Evolutionary conservation across 2,113 vertebrate genomes (phyloP), one percentile per base, ranked within the genome.

Genomic region (Pteropus alecto): DNA sequence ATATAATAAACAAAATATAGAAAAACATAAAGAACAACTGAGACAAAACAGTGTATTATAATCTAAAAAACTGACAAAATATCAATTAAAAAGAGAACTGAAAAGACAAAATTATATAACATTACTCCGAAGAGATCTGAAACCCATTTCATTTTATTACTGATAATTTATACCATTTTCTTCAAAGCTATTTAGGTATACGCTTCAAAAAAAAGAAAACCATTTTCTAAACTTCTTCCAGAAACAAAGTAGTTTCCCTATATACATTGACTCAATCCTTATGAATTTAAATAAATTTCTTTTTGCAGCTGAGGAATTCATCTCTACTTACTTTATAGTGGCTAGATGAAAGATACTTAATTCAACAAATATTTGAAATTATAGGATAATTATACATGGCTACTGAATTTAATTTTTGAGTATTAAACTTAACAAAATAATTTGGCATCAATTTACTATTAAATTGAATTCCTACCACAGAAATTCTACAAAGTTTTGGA

Each of bases 81-180:
- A 74, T 89, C n/a, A 82, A 28, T 46, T 54, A 33, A 91, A 82
- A n/a, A 41, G 46, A 87, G 7, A 48, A 74, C 6, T 71, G 21
- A 90, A 77, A 35, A 76, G 28, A 82, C 22, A 84, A 78, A 77
- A 63, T 24, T 41, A 67, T 2, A 41, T 54, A 94, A 51, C 30
- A 93, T 71, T 56, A 92, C 7, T 84, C 51, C 24, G 68, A 77
- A 89, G 33, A 70, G 13, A 84, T 73, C 7, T 84, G 79, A 88
- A 94, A 87, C 68, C 35, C 92, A 87, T 82, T 77, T 92, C 9
- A 65, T 92, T 82, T 87, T 65, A 79, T 85, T 73, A 89, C 30
- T 77, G 19, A 73, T 84, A 19, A 56, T 78, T 88, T 92, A 84
- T 77, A 84, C 26, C 26, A 82, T 11, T 48, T 91, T 87, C 60